Evolutionary conservation across 2,797 vertebrate species (phyloP), one percentile per base, ranked within the genome.

Genomic region (Etheostoma nigrum): DNA sequence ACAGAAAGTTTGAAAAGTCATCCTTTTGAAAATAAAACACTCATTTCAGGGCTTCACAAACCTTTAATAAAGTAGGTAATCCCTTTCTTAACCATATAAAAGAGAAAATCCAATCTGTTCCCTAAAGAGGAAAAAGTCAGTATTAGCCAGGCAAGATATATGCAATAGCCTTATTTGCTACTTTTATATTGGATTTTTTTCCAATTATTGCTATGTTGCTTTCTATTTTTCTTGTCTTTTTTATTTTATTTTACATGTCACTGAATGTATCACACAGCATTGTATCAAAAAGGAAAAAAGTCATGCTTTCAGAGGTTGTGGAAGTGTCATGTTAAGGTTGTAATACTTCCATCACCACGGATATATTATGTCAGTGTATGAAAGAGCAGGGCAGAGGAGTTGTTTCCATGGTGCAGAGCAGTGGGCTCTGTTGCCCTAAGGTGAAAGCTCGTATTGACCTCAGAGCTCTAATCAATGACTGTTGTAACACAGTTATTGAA

Each of bases 331-430:
- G 30, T 79, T 74, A 72, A 49, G 73, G 42, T n/a, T 72, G 61
- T 18, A 54, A 59, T 48, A 6, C 67, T 18, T 62, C 62, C 42
- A 27, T 72, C 58, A 30, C 33, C 66, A 36, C 33, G 67, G 61
- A 78, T 47, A 21, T 47, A 21, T 42, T n/a, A 51, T 19, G 74
- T 71, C 27, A 25, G 54, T 2, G 47, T 57, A 6, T 40, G 49
- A 52, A 21, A 8, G 19, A 67, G 66, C 16, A 30, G 36, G 67
- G 69, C 67, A 83, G 7, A 40, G 70, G 9, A 42, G 49, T 33
- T 65, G 67, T 78, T 88, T 88, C 79, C 86, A 85, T 88, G 82
- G 73, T 25, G 60, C 61, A 72, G 72, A 48, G 30, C 36, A 11
- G 14, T 25, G 19, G 19, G 53, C 40, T 67, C 14, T 49, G 78